Evolutionary conservation across 2,113 vertebrate genomes (phyloP).

Genomic region (Caloenas nicobarica): DNA sequence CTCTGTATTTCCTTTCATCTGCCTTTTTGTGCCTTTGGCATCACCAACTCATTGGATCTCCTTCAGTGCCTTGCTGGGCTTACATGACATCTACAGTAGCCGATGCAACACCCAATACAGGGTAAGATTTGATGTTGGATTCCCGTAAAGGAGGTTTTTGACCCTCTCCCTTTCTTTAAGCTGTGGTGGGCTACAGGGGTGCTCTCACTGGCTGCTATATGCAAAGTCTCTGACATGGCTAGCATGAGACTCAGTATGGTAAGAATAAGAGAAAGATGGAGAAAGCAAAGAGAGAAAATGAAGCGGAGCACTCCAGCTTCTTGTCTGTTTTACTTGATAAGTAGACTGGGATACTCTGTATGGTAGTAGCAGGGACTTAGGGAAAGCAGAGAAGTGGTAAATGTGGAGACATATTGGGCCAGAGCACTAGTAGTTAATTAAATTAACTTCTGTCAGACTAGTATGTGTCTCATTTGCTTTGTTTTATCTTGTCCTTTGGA

Average conservation of each 20-base stretch:
- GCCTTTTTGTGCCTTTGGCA: background rate
- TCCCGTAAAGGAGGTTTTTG: background rate
- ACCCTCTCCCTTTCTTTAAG: background rate
- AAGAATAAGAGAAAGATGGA: background rate
- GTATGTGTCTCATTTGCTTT: background rate
- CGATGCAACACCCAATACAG: background rate
- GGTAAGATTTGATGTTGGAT: background rate
- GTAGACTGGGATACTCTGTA: background rate
- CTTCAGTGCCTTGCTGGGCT: background rate
- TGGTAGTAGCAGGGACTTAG: background rate
- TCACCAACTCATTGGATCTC: background rate
- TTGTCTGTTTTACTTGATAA: background rate
- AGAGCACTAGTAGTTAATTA: background rate
- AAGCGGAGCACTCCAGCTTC: background rate
- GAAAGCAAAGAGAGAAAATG: too few relatives aligned
- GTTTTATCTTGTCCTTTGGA: background rate
- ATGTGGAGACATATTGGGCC: fast-evolving
- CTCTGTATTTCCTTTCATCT: background rate
- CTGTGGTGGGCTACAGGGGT: background rate
- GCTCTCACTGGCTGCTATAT: background rate
- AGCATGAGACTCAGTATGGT: background rate
- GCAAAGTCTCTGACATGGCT: background rate
- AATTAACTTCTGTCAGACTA: too few relatives aligned
- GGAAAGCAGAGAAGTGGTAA: background rate
- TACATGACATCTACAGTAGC: background rate